Evolutionary conservation across 1,140 invertebrate genomes (phyloP).

Genomic region (Battus philenor): DNA sequence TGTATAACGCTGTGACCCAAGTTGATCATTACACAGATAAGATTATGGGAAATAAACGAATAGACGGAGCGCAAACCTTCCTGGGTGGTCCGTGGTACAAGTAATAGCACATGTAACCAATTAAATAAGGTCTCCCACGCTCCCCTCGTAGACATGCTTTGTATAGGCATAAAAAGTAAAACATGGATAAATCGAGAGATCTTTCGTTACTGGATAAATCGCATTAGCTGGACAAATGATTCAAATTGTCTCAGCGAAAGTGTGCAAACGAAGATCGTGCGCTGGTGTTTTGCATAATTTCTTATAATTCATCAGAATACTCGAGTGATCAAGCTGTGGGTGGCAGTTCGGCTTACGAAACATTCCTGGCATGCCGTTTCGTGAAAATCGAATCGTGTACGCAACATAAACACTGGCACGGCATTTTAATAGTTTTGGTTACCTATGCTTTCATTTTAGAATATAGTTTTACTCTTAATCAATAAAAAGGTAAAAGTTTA

Average conservation of each 20-base stretch:
- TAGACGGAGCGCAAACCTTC: conserved; percentile 38
- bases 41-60: conserved; percentile 54
- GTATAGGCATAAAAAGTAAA: conserved; percentile 4
- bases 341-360: conserved; percentile 22
- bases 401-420: conserved; percentile 7
- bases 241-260: conserved; percentile 64
- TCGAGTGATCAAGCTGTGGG: conserved; percentile 42
- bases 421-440: conserved; percentile 15
- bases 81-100: conserved; percentile 44
- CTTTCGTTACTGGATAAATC: conserved; percentile 24
- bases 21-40: conserved; percentile 55
- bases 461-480: no score
- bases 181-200: conserved; percentile 22
- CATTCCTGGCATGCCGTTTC: conserved; percentile 10
- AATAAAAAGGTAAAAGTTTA: no score
- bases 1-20: conserved; percentile 34
- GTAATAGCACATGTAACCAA: conserved; percentile 36
- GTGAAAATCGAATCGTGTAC: conserved; percentile 13
- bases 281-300: conserved; percentile 49
- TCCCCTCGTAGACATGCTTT: conserved; percentile 4
- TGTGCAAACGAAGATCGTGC: conserved; percentile 34
- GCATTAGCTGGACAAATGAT: conserved; percentile 33
- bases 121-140: conserved; percentile 25
- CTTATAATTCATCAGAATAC: conserved; percentile 52
- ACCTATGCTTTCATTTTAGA: no score